Percentiles rank a stretch among this genome's conserved stretches.
These are phyloP conservation scores for Melanostoma mellinum DNA, from an alignment of 2,888 invertebrate species.

Conservation along the genomic window DNA sequence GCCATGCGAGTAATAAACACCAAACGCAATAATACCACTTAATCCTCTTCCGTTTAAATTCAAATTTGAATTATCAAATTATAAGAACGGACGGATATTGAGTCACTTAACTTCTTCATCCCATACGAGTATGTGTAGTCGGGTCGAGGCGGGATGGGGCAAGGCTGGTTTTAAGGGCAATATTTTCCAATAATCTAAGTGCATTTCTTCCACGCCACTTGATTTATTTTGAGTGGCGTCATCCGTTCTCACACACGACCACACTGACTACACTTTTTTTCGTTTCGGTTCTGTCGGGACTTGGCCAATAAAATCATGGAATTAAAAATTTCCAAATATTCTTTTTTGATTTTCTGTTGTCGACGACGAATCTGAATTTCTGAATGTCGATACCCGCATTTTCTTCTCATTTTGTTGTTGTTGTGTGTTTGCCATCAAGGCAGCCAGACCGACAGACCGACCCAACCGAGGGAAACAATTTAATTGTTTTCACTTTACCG, in stretches of 20 bases:
- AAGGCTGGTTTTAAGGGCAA: constrained; percentile 5
- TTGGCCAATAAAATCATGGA: constrained; percentile 63
- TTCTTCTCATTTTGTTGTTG: constrained; percentile 12
- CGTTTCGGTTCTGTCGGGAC: neutral
- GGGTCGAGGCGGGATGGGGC: too few relatives aligned
- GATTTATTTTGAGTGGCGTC: constrained; percentile 71
- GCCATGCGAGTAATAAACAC: constrained; percentile 58
- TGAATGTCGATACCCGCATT: constrained; percentile 65
- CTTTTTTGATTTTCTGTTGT: constrained; percentile 51
- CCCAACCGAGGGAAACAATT: constrained; percentile 37
- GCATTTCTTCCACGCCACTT: constrained; percentile 69
- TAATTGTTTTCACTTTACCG: constrained; percentile 57
- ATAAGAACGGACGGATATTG: constrained; percentile 67
- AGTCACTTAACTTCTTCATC: constrained; percentile 60
- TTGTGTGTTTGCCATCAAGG: neutral
- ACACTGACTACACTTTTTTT: neutral
- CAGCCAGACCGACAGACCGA: neutral
- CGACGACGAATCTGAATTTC: constrained; percentile 40
- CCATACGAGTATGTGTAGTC: neutral
- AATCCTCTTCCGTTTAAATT: constrained; percentile 46
- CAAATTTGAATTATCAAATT: constrained; percentile 48
- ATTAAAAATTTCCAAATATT: constrained; percentile 60
- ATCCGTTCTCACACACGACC: constrained; percentile 61
- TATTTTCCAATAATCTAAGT: constrained; percentile 65
- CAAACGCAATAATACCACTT: constrained; percentile 40